Evolutionary conservation across 2,113 vertebrate species (phyloP), one percentile per base, ranked within the genome.

Genomic region (Salvelinus namaycush): DNA sequence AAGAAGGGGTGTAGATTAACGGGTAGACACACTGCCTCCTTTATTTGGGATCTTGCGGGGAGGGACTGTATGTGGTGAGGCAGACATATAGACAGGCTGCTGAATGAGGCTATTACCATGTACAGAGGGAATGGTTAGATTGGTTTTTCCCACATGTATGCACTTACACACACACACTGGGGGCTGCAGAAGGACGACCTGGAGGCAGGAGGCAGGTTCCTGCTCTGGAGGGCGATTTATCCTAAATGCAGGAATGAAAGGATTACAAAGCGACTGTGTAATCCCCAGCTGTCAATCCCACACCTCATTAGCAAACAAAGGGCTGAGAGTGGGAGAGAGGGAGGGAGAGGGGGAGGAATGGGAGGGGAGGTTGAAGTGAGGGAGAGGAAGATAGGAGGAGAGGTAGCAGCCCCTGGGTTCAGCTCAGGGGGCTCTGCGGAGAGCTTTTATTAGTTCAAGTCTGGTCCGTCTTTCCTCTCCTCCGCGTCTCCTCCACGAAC

Each of bases 241-340:
- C 76, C 84, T 74, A 86, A 83, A 90, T 89, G 84, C 90, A 89
- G 87, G 87, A 92, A 90, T 89, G 82, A 92, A 92, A 92, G 90
- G 88, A 91, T 89, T 84, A 85, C 86, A 93, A 90, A 87, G 74
- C 73, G 68, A 89, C 76, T 29, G 7, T 79, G 82, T 89, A 90
- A 88, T 86, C 92, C 39, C 39, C 89, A 80, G 85, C 84, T 82
- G 89, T 85, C 80, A 85, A 65, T 89, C 77, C 79, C 89, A 88
- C 82, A 88, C 87, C 89, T 94, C 90, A 85, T 94, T 93, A 91
- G 88, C 85, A 89, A 90, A 80, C 34, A 72, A 83, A 31, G 72
- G 66, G 83, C 66, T 1, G 78, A 26, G 77, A 67, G 31, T 74
- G 74, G 73, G 76, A n/a, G 29, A 34, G 14, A 6, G 3, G 27